A percentile compares a stretch with the other conserved stretches of the same genome.
phyloP scores from a whole-genome alignment of 2,888 invertebrate species.

The Tenodera sinensis region DNA sequence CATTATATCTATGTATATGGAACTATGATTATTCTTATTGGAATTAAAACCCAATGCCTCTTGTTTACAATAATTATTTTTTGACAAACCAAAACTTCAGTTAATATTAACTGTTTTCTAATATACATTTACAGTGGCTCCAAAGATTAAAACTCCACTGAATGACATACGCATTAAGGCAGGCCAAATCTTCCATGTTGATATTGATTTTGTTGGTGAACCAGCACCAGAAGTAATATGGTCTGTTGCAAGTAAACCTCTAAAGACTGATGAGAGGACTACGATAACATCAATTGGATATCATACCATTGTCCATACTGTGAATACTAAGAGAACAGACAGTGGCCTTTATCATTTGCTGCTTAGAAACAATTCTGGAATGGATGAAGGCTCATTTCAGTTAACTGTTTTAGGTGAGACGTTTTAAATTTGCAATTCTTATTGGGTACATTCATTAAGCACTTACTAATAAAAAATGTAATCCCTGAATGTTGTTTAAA shows the following conservation, averaged over 20 bases:
- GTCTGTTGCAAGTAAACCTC: constrained; percentile 69
- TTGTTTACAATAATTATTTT: too few relatives aligned
- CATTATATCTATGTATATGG: too few relatives aligned
- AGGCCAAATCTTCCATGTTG: constrained; percentile 85
- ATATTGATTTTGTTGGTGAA: constrained; percentile 90
- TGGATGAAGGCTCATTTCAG: constrained; percentile 88
- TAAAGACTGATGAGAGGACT: constrained; percentile 75
- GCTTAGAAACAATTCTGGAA: constrained; percentile 88
- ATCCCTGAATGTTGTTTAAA: too few relatives aligned
- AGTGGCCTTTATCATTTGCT: constrained; percentile 86
- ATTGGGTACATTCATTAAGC: too few relatives aligned
- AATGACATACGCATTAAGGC: constrained; percentile 89
- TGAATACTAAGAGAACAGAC: constrained; percentile 87
- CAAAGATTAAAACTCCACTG: constrained; percentile 88
- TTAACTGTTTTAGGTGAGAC: constrained; percentile 72
- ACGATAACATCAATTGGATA: constrained; percentile 89
- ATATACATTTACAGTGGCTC: constrained; percentile 63
- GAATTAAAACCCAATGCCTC: too few relatives aligned
- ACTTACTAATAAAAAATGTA: too few relatives aligned
- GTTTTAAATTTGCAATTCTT: neutral
- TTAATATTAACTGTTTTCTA: constrained; percentile 7
- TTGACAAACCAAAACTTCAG: neutral
- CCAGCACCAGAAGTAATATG: constrained; percentile 88
- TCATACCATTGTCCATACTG: constrained; percentile 87
- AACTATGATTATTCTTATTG: too few relatives aligned